Evolutionary conservation across 2,888 invertebrate genomes (phyloP).

Genomic region (Tenthredo scrophulariae): DNA sequence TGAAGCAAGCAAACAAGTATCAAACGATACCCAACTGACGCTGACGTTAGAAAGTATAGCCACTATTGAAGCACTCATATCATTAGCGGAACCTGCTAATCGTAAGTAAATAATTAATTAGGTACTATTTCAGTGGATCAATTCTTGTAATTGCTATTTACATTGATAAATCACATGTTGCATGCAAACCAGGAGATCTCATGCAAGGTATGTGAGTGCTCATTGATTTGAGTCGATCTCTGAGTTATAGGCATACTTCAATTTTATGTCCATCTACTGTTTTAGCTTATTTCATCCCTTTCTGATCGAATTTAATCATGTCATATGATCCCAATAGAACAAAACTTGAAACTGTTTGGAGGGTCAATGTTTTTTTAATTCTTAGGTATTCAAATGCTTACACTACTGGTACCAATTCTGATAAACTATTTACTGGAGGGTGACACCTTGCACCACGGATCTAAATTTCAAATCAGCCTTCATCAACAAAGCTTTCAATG

Average conservation of each 20-base stretch:
- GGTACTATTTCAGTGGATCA: constrained; percentile 52
- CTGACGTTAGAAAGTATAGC: constrained; percentile 87
- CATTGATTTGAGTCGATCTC: background rate
- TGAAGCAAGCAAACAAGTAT: constrained; percentile 82
- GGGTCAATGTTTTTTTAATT: background rate
- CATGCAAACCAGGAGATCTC: constrained; percentile 79
- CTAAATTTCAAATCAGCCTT: constrained; percentile 84
- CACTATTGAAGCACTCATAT: constrained; percentile 87
- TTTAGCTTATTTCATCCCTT: background rate
- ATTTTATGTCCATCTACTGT: background rate
- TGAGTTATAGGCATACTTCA: background rate
- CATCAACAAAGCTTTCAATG: constrained; percentile 95
- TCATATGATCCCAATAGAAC: background rate
- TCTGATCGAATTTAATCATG: background rate
- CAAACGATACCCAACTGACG: constrained; percentile 85
- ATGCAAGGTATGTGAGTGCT: constrained; percentile 79
- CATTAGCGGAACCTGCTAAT: constrained; percentile 87
- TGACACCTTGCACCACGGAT: constrained; percentile 81
- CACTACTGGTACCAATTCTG: constrained; percentile 93
- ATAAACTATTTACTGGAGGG: constrained; percentile 91
- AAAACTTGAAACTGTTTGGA: background rate
- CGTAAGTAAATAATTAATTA: constrained; percentile 81
- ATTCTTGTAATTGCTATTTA: constrained; percentile 43
- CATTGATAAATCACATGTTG: constrained; percentile 63
- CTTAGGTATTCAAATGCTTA: constrained; percentile 93